Base-by-base conservation (phyloP, 2,113 vertebrate species). In the Thamnophis sirtalis region DNA sequence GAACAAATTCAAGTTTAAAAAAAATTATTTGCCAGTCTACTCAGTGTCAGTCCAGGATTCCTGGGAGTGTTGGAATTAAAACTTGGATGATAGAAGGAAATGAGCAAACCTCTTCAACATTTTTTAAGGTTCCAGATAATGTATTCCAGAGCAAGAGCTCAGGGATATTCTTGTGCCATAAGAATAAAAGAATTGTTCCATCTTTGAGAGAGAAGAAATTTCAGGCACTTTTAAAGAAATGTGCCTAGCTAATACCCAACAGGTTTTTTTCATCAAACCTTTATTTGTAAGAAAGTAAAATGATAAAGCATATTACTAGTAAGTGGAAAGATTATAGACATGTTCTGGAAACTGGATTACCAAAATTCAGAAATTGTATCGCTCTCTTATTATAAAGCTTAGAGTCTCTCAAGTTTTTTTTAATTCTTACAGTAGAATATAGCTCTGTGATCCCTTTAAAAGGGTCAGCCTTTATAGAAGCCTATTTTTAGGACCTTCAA, bases 1-100 rank as follows among this genome's bases (percentile, higher is more conserved):
- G 93, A 95, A 17, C 17, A 80, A 80, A 80, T 80, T 38, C 73
- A 80, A 80, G 15, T 80, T 80, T 43, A 43, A 38, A 80, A 93
- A 22, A 24, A 10, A 26, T 11, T 53, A 11, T 93, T 58, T 28
- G 89, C 94, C 86, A 92, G 19, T 26, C 28, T 80, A 19, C 10
- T 38, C 73, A 80, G 17, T 21, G 6, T 80, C 73, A 21, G 2
- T 38, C 17, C 33, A 80, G 5, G 33, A 19, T 38, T 80, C 68
- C 68, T 80, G 68, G 68, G 73, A 19, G 17, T 4, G 6, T 73
- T 80, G 73, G 33, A 17, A 80, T 53, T 28, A 84, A 55, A 28
- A 49, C 26, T 55, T 50, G 28, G 13, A 22, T 6, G 7, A 28
- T 50, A 51, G 54, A 86, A 91, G 28, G 38, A 86, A 58, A 5